Evolutionary conservation across 2,888 invertebrate species (phyloP).

Genomic region (Ephialtes manifestator): DNA sequence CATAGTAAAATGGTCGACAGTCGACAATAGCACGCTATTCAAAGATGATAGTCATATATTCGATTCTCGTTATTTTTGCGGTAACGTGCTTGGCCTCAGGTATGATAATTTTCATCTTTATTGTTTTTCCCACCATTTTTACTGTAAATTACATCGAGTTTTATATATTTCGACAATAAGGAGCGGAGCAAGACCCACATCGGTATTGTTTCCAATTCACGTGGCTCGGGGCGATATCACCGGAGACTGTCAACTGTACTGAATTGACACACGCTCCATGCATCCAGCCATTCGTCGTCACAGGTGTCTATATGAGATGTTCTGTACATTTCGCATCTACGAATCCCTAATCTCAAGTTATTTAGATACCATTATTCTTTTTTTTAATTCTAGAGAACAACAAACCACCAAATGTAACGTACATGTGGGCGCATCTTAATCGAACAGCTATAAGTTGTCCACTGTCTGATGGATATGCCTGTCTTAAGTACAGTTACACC

Average conservation of each 20-base stretch:
- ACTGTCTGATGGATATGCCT: conserved; percentile 73
- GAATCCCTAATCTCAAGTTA: background rate
- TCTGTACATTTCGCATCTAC: background rate
- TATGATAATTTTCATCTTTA: conserved; percentile 3
- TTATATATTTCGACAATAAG: conserved; percentile 23
- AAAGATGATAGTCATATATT: conserved; percentile 53
- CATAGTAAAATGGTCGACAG: conserved; percentile 52
- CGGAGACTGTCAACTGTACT: conserved; percentile 41
- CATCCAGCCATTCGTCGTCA: conserved; percentile 64
- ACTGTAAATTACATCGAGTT: background rate
- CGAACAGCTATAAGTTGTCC: conserved; percentile 71
- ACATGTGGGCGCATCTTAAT: conserved; percentile 73
- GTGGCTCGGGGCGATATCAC: conserved; percentile 74
- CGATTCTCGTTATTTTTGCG: conserved; percentile 47
- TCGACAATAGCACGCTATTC: conserved; percentile 41
- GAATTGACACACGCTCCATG: conserved; percentile 68
- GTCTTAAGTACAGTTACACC: conserved; percentile 76
- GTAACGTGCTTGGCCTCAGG: conserved; percentile 30
- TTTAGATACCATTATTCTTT: background rate
- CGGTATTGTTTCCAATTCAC: conserved; percentile 79
- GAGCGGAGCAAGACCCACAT: conserved; percentile 1
- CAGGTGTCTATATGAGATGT: conserved; percentile 61
- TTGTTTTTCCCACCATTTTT: background rate
- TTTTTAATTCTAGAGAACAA: conserved; percentile 54
- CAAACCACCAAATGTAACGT: conserved; percentile 69